Evolutionary conservation across 2,797 vertebrate genomes (phyloP), one percentile per base, ranked within the genome.

Genomic region (Acanthiza pusilla): DNA sequence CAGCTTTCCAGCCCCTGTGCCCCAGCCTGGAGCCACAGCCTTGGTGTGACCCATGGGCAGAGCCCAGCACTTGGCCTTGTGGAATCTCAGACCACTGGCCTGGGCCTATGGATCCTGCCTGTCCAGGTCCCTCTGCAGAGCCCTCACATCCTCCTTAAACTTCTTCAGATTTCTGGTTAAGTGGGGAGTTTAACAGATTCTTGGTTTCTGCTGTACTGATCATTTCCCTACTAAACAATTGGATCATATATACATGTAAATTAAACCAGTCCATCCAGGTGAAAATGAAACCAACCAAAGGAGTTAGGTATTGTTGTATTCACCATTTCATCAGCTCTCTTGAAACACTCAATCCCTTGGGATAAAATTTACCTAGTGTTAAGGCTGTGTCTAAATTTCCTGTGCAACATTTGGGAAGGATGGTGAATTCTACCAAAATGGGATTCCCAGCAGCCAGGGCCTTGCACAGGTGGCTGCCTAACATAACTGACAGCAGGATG

Each of bases 41-140:
- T 45, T 36, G 66, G 14, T 36, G 67, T 36, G 57, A 62, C 17
- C 40, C 57, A 36, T 15, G 36, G 11, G 25, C 38, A 82, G 38
- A 7, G 11, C 3, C 3, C 0, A 3, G 48, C 3, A 1, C 32
- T 29, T 54, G 67, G 67, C n/a, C 67, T 8, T 45, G 57, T 1
- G 0, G 29, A 16, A 0, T 1, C 67, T 38, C n/a, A 12, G 19
- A 38, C 1, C 16, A 5, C 13, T 72, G 34, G 3, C 16, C 50
- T 40, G 1, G 1, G 40, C 1, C 60, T 34, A 34, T 42, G 34
- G 50, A 6, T 74, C 30, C 70, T 30, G 30, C 60, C 70, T 43
- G 32, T 32, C 21, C 51, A 11, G 30, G 23, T 57, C 7, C 32
- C 43, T 43, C 61, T 50, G 26, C 53, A 85, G 61, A 66, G 30